Evolutionary conservation across 2,797 vertebrate genomes (phyloP), one percentile per base, ranked within the genome.

Genomic region (Loris lydekkerianus): DNA sequence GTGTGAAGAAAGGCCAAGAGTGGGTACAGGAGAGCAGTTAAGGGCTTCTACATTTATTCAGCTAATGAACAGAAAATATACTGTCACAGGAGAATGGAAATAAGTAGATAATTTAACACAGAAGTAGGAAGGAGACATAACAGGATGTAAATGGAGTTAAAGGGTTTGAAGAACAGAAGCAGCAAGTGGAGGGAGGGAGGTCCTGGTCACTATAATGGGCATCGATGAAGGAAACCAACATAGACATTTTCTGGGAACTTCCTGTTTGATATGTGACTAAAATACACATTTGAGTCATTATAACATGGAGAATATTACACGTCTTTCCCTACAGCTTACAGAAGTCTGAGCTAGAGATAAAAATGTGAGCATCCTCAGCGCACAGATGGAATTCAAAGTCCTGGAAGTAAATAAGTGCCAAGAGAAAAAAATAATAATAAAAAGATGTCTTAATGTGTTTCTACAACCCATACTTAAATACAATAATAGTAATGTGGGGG

Each of bases 271-370:
- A 81, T 6, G 29, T 3, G 15, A 72, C n/a, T 23, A 83, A 34
- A 21, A 40, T 40, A 72, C 10, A 13, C 49, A 53, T 53, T 93
- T 3, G 27, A 46, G 25, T 77, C 8, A 83, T 61, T 21, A 56
- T 5, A 37, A 4, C 53, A 43, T 6, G 17, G 40, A 60, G 37
- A 65, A 49, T 14, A 53, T 20, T 7, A 72, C 46, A 40, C 17
- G 53, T 20, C 20, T 5, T 20, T n/a, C 40, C 27, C 27, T 60
- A 58, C 63, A 58, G 31, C 29, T 58, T 31, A 83, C 2, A 34
- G 14, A 92, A 89, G 3, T 75, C 43, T 69, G 67, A 95, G n/a
- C 5, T 86, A 20, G 18, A 94, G 40, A 84, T 77, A 78, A 86
- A 91, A 73, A 53, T 63, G 20, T 84, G 61, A 27, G 31, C 34